These are phyloP conservation scores for Campoletis sonorensis DNA, from an alignment of 1,140 invertebrate genomes.

Conservation along the genomic window DNA sequence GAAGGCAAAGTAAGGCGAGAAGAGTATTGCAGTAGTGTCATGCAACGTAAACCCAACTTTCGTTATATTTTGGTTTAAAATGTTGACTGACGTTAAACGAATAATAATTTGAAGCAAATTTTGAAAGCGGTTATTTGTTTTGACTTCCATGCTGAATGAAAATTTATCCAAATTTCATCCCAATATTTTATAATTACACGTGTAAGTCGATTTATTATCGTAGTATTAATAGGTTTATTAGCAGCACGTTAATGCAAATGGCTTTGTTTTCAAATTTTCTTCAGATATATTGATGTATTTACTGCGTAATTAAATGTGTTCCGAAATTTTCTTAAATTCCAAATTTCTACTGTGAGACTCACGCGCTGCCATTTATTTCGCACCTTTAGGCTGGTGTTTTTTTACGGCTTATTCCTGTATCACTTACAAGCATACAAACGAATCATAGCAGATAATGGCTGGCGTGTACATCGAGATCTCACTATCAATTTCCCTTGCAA, in stretches of 20 bases:
- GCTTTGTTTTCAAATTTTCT: slow-evolving; percentile 15
- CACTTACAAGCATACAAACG: slow-evolving; percentile 12
- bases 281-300: no score
- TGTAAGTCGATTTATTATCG: slow-evolving; percentile 45
- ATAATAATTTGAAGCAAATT: no score
- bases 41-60: slow-evolving; percentile 48
- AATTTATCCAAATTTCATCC: slow-evolving; percentile 42
- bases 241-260: slow-evolving; percentile 34
- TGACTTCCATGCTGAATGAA: no score
- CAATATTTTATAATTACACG: slow-evolving; percentile 43
- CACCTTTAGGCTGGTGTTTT: slow-evolving; percentile 63
- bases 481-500: slow-evolving; percentile 23
- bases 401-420: slow-evolving; percentile 62
- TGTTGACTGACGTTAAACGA: not conserved
- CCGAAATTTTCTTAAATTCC: not conserved
- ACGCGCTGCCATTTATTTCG: slow-evolving; percentile 55
- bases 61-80: slow-evolving; percentile 47
- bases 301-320: not conserved
- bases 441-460: slow-evolving; percentile 8
- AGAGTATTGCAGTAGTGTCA: slow-evolving; percentile 64
- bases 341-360: slow-evolving; percentile 41
- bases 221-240: slow-evolving; percentile 15
- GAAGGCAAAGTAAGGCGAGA: slow-evolving; percentile 50
- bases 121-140: no score
- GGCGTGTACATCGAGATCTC: not conserved